phyloP scores from a whole-genome alignment of 2,888 invertebrate species.

The Zelleria hepariella region DNA sequence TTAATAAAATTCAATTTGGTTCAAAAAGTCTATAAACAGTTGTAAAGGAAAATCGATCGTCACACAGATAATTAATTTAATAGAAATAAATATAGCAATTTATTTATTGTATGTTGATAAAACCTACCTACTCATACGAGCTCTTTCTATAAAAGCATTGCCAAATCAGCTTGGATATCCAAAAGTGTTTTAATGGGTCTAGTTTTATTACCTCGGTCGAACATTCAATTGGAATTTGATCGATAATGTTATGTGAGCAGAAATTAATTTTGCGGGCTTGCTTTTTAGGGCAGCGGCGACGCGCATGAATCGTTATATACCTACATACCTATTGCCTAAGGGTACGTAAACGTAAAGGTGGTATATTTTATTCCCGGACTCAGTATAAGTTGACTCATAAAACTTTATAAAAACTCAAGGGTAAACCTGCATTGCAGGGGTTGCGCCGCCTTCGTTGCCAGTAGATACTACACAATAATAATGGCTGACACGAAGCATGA shows the following conservation, averaged over 20 bases:
- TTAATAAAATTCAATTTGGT: too few species aligned
- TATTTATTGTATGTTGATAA: too few species aligned
- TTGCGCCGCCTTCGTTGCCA: neutral
- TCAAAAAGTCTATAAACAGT: too few species aligned
- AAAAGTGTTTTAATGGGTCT: neutral
- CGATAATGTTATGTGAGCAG: neutral
- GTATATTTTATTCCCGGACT: conserved; percentile 12
- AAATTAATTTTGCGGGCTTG: too few species aligned
- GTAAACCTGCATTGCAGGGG: conserved; percentile 7
- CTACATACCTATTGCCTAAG: neutral
- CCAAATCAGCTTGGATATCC: neutral
- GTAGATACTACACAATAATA: too few species aligned
- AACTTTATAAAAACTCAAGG: conserved; percentile 14
- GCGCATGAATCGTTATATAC: too few species aligned
- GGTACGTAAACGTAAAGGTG: too few species aligned
- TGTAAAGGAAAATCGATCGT: too few species aligned
- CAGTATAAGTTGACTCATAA: conserved; percentile 14
- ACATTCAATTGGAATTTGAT: neutral
- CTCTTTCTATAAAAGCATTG: neutral
- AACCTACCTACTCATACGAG: neutral
- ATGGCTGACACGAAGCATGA: too few species aligned
- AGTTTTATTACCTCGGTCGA: neutral
- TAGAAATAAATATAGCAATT: too few species aligned
- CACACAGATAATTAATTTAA: too few species aligned
- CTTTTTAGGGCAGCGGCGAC: too few species aligned